Conservation (phyloP, 2,888 invertebrate species). For the Chrysolina oricalcia region DNA sequence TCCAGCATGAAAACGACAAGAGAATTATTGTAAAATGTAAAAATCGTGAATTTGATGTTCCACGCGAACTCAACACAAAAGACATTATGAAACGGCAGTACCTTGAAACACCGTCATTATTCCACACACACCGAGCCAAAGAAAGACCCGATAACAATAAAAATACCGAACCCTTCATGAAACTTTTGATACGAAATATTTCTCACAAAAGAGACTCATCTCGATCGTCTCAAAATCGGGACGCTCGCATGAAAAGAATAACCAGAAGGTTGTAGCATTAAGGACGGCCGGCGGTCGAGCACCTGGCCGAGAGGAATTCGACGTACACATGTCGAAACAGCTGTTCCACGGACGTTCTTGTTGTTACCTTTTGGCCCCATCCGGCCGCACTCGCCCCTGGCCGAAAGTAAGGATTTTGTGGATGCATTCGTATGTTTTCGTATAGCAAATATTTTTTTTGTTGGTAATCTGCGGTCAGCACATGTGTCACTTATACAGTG, state of each 20-base stretch:
- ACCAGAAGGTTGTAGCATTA: constrained; percentile 44
- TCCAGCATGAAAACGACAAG: not conserved
- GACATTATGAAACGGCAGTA: not conserved
- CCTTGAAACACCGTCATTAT: not conserved
- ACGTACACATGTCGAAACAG: constrained; percentile 62
- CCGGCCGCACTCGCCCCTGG: constrained; percentile 42
- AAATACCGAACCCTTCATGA: not conserved
- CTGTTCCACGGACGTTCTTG: constrained; percentile 58
- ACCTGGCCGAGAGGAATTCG: constrained; percentile 63
- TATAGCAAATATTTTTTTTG: constrained; percentile 6
- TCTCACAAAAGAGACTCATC: not conserved
- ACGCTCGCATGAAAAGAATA: constrained; percentile 32
- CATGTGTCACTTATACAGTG: not conserved
- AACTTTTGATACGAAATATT: constrained; percentile 26
- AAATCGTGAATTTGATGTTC: not conserved
- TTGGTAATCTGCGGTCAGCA: constrained; percentile 3
- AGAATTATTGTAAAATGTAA: not conserved
- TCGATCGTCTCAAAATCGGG: constrained; percentile 24
- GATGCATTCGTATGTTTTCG: constrained; percentile 6
- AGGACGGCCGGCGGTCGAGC: constrained; percentile 40
- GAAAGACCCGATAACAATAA: not conserved
- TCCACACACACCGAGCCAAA: not conserved
- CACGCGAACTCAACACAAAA: no score
- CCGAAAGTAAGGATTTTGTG: constrained; percentile 9
- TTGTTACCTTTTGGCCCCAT: constrained; percentile 44